These are phyloP conservation scores for Tragelaphus scriptus DNA, from an alignment of 2,113 vertebrate genomes.

Conservation along the genomic window DNA sequence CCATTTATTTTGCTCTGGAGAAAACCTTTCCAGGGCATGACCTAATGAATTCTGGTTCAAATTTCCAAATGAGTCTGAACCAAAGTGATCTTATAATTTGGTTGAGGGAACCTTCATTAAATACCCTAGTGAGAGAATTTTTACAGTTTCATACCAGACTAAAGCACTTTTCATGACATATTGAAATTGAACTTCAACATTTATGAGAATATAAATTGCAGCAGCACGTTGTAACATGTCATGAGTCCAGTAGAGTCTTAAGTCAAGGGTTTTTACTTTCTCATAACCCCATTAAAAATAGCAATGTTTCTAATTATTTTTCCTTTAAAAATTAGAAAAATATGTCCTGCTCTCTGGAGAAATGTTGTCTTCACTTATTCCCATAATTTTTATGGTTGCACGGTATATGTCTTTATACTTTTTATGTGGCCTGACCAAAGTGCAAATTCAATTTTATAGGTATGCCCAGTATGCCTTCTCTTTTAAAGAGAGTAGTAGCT, in stretches of 20 bases:
- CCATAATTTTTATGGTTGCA: slow-evolving; percentile 50
- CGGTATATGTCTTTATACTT: slow-evolving; percentile 29
- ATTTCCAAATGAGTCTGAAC: slow-evolving; percentile 73
- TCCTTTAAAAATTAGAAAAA: slow-evolving; percentile 64
- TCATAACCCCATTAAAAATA: slow-evolving; percentile 47
- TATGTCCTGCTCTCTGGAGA: slow-evolving; percentile 4
- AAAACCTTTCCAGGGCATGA: slow-evolving; percentile 69
- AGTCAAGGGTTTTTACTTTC: slow-evolving; percentile 59
- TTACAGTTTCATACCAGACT: slow-evolving; percentile 58
- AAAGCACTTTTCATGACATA: slow-evolving; percentile 57
- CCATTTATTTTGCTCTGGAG: slow-evolving; percentile 75
- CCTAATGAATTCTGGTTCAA: slow-evolving; percentile 71
- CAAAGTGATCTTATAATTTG: slow-evolving; percentile 66
- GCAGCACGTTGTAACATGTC: slow-evolving; percentile 42
- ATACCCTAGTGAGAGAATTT: slow-evolving; percentile 40
- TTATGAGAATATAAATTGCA: slow-evolving; percentile 70
- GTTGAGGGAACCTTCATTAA: slow-evolving; percentile 46
- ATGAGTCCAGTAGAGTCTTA: slow-evolving; percentile 24
- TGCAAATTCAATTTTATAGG: slow-evolving; percentile 43
- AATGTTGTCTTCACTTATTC: slow-evolving; percentile 50
- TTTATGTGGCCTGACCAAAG: slow-evolving; percentile 49
- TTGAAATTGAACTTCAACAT: slow-evolving; percentile 63
- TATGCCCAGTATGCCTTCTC: neutral
- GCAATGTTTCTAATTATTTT: slow-evolving; percentile 58
- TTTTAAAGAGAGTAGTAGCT: slow-evolving; percentile 20